A percentile compares a stretch with the other conserved stretches of the same genome.
Conservation (phyloP, 2,797 vertebrate species). For the Tauraco hartlaubi region DNA sequence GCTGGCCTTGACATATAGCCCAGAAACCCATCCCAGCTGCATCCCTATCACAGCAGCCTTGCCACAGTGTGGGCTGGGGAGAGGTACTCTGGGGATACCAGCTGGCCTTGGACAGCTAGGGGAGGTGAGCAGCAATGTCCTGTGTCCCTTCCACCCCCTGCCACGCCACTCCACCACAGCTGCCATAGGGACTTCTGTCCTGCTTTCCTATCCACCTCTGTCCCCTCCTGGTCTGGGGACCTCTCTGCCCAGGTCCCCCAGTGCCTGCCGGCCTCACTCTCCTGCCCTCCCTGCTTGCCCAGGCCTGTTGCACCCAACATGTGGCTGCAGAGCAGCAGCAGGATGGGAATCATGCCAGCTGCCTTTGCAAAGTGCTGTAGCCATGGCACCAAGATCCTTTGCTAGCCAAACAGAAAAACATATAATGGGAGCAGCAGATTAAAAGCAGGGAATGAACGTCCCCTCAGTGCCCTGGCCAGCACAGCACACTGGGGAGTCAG, state of each 20-base stretch:
- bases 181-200: neutral
- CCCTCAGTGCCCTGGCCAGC: neutral
- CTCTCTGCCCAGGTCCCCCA: neutral
- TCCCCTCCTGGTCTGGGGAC: neutral
- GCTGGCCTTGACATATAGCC: neutral
- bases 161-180: rapidly evolving
- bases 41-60: neutral
- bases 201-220: neutral
- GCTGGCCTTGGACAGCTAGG: neutral
- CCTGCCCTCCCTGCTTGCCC: neutral
- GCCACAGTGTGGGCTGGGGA: neutral
- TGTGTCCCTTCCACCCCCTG: neutral
- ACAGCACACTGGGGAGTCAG: slow-evolving; percentile 21
- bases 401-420: slow-evolving; percentile 41
- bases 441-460: neutral
- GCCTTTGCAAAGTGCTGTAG: neutral
- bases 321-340: neutral
- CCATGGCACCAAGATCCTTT: slow-evolving; percentile 24
- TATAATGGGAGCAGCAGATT: slow-evolving; percentile 17
- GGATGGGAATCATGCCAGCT: neutral
- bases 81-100: neutral
- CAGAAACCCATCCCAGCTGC: neutral
- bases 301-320: neutral
- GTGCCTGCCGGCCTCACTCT: neutral
- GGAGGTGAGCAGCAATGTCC: neutral